Conservation (phyloP, 2,888 invertebrate genomes). For the Diachrysia chrysitis region DNA sequence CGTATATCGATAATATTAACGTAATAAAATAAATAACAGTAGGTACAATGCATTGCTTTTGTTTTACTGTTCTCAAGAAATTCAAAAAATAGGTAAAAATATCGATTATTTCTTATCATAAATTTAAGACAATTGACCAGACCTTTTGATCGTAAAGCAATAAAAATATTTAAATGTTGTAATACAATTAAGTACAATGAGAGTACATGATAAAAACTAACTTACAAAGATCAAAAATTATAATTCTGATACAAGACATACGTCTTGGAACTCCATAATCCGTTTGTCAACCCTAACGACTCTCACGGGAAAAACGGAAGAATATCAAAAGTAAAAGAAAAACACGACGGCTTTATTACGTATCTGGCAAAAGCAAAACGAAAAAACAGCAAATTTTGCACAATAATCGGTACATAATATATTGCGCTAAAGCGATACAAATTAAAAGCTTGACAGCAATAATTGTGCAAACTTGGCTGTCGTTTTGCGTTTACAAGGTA, state of each 20-base stretch:
- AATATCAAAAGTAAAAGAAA: conserved; percentile 44
- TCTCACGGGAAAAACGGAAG: conserved; percentile 48
- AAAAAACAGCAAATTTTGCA: background rate
- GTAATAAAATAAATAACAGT: background rate
- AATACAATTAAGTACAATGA: no score
- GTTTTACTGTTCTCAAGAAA: background rate
- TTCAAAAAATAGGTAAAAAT: no score
- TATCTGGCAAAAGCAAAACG: background rate
- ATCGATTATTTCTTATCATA: no score
- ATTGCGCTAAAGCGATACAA: background rate
- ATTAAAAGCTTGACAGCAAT: no score
- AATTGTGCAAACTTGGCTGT: background rate
- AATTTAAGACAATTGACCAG: no score
- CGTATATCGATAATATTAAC: background rate
- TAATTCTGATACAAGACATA: conserved; percentile 32
- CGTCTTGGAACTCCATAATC: conserved; percentile 37
- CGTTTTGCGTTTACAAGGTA: background rate
- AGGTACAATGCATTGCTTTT: background rate
- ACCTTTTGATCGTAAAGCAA: no score
- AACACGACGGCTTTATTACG: conserved; percentile 16
- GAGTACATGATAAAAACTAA: no score
- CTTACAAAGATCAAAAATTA: conserved; percentile 10
- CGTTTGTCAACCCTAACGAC: conserved; percentile 34
- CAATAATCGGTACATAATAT: no score
- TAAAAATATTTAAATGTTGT: no score